Conservation (phyloP, 2,113 vertebrate genomes). For the Pampusana beccarii region DNA sequence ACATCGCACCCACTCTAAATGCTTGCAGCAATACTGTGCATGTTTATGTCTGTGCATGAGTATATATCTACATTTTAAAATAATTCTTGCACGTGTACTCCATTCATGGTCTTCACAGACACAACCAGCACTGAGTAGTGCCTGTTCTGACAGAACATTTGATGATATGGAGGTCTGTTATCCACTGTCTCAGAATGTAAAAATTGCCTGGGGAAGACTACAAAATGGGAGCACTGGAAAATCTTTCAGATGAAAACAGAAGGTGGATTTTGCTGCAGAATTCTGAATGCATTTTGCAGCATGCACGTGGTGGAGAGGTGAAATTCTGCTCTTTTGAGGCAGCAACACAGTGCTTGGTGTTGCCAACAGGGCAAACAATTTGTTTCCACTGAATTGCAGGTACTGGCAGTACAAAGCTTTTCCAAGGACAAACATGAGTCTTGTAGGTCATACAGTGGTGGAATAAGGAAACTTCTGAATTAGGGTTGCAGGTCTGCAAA, state of each 20-base stretch:
- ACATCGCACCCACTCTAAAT: neutral
- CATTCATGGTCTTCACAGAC: neutral
- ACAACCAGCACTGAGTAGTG: neutral
- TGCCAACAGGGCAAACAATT: neutral
- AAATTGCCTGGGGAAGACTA: neutral
- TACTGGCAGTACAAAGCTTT: neutral
- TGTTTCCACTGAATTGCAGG: neutral
- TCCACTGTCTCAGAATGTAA: neutral
- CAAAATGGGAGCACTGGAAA: neutral
- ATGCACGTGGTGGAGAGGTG: fast-evolving
- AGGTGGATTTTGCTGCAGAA: neutral
- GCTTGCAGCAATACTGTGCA: neutral
- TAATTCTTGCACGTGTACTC: neutral
- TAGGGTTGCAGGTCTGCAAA: neutral
- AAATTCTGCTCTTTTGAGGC: neutral
- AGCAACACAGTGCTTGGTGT: fast-evolving
- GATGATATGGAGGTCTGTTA: neutral
- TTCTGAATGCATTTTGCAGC: neutral
- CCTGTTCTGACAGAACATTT: neutral
- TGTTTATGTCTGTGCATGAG: fast-evolving
- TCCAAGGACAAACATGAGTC: neutral
- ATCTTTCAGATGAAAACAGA: neutral
- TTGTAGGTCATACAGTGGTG: neutral
- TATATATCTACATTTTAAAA: neutral
- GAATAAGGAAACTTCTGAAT: neutral